These are phyloP conservation scores for Falco novaeseelandiae DNA, from an alignment of 2,797 vertebrate genomes.

Conservation along the genomic window DNA sequence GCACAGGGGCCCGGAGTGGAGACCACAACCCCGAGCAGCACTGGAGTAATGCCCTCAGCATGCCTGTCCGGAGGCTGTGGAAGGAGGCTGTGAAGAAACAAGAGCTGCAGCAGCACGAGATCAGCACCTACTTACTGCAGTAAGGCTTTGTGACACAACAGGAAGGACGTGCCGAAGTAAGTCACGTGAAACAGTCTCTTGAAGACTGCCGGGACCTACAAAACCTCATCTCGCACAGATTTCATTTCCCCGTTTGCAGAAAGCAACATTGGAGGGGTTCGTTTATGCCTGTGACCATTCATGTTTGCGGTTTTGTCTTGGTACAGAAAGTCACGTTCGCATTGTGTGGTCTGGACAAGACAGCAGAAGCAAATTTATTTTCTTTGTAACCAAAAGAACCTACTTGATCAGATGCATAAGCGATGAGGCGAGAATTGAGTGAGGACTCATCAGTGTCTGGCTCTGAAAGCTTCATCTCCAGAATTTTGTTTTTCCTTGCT, in stretches of 20 bases:
- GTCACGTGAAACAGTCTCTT: not conserved
- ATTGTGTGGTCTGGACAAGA: not conserved
- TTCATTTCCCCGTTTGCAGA: not conserved
- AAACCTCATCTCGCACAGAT: not conserved
- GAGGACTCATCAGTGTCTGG: conserved; percentile 83
- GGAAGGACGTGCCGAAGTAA: conserved; percentile 3
- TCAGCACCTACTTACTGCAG: not conserved
- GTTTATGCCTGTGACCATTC: not conserved
- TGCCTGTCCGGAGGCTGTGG: not conserved
- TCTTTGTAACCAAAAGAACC: not conserved
- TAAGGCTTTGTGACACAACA: not conserved
- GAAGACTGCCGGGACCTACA: not conserved
- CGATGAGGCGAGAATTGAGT: conserved; percentile 89
- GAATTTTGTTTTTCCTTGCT: conserved; percentile 91
- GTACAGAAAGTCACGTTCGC: not conserved
- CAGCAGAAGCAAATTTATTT: not conserved
- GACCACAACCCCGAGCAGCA: not conserved
- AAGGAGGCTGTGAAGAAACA: not conserved
- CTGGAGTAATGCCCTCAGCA: not conserved
- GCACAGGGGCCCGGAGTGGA: not conserved
- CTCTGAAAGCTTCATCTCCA: conserved; percentile 82
- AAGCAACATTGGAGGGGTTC: not conserved
- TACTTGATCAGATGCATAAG: conserved; percentile 94
- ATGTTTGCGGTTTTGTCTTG: not conserved
- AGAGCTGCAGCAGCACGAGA: not conserved